Conservation (phyloP, 1,140 invertebrate genomes). For the Platorchestia sp. region DNA sequence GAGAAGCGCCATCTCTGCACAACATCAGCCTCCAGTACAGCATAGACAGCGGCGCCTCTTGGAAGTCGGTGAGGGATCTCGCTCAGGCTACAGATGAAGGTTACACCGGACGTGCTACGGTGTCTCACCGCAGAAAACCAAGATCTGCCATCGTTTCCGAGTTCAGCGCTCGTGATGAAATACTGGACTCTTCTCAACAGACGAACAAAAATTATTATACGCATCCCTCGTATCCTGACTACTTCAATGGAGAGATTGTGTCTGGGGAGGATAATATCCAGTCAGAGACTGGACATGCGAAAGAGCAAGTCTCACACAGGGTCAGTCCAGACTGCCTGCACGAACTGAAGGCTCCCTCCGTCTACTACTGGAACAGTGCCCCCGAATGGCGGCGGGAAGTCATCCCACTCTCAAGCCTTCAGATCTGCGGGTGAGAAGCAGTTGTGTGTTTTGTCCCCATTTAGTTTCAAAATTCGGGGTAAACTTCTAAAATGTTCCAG, state of each 20-base stretch:
- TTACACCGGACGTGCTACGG: neutral
- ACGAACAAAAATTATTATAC: neutral
- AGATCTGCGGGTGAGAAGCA: constrained; percentile 71
- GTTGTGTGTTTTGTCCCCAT: neutral
- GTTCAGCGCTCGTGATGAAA: neutral
- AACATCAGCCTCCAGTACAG: constrained; percentile 72
- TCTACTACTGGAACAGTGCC: constrained; percentile 72
- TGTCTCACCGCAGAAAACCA: neutral
- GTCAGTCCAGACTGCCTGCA: constrained; percentile 65
- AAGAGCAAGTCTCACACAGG: constrained; percentile 65
- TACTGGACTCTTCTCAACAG: neutral
- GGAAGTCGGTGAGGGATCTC: constrained; percentile 67
- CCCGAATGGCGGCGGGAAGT: constrained; percentile 71
- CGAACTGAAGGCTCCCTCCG: constrained; percentile 68
- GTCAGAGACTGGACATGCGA: neutral
- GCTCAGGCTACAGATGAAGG: neutral
- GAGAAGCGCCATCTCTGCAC: constrained; percentile 69
- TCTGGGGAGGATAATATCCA: neutral
- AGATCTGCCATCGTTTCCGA: neutral
- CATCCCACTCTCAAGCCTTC: constrained; percentile 71
- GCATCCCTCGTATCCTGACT: neutral
- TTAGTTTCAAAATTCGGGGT: neutral
- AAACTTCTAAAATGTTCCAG: neutral
- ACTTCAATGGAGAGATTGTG: neutral
- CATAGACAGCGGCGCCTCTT: constrained; percentile 70